Base-by-base conservation (phyloP, 2,888 invertebrate genomes). In the Megamerina dolium region DNA sequence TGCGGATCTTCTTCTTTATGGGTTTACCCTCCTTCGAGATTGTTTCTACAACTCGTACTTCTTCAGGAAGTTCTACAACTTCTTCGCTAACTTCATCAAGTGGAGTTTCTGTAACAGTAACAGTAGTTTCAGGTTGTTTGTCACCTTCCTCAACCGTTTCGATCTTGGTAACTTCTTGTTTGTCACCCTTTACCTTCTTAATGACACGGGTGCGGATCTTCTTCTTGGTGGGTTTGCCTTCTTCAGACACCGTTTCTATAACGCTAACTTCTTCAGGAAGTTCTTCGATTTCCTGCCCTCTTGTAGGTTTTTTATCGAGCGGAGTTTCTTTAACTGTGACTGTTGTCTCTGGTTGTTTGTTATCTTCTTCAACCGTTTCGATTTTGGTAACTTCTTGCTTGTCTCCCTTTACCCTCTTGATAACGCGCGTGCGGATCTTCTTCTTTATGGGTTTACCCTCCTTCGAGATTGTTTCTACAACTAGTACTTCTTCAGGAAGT, bases 91-190 rank as follows among this genome's bases (percentile, higher is more conserved):
- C 39, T 21, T 54, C 51, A 10, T 53, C 51, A 16, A 52, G 6
- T 10, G 50, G 49, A 27, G 39, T 37, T 41, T 47, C 62, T 45
- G 55, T 59, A 27, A 59, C 56, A 5, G 53, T 55, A 0, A 69
- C 55, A 0, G 62, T 63, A 2, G 62, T 67, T 48, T 64, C 55
- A 1, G 73, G 72, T 49, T 62, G 51, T 47, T 66, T 60, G 12
- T 55, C 61, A 21, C 66, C 64, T 47, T 65, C 63, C 42, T 66
- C 57, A 9, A 62, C 54, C 1, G 63, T 68, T 60, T 60, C 51
- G 18, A 66, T 64, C 54, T 66, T 61, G 9, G 64, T 64, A 2
- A 59, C 54, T 58, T 64, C 61, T 39, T 51, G 49, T 19, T 49
- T 51, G 27, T 29, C 47, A 31, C 49, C 51, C 45, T 51, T 51